Base-by-base conservation (phyloP, 1,140 invertebrate species). In the Thereuonema tuberculata region DNA sequence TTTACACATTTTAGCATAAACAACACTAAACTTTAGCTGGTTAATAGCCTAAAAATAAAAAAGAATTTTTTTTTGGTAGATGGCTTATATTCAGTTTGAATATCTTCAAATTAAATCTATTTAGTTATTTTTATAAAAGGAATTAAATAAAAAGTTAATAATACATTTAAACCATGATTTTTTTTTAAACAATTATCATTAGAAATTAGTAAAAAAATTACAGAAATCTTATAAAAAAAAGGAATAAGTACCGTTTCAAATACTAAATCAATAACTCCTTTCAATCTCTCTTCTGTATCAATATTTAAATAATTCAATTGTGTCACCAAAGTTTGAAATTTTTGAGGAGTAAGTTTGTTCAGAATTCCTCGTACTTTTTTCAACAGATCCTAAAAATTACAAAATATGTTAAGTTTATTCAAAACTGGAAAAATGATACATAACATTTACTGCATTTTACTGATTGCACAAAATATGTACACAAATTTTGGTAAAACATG, bases 291-390 rank as follows among this genome's bases (percentile, higher is more conserved):
- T 57, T 82, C 80, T 2, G 83, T 88, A 71, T 93, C 84, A 59
- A 98, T 91, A 55, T 83, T 76, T 17, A 97, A 75, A 17, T 76
- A 67, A 58, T 83, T 78, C 31, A 95, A 82, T 76, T 89, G 85
- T 24, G 81, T 78, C 1, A 93, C 76, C 27, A 96, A 74, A 1
- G 82, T 86, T 37, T 84, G 79, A 68, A 93, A 93, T 69, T 94
- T 94, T 70, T 96, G 86, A 0, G 93, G 93, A 0, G 93, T 97
- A 28, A 98, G 74, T 73, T 96, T 97, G 72, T 98, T 97, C 2
- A 98, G 73, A 54, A 96, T 87, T 69, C 89, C 86, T 60, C 90
- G 80, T 55, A 95, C 87, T 65, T 79, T 84, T 67, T 87, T 89
- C 64, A 87, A 84, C 56, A 96, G 71, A 25, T 84, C 82, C 76